A percentile compares a stretch with the other conserved stretches of the same genome.
phyloP scores from a whole-genome alignment of 2,113 vertebrate species.

The Coregonus clupeaformis region DNA sequence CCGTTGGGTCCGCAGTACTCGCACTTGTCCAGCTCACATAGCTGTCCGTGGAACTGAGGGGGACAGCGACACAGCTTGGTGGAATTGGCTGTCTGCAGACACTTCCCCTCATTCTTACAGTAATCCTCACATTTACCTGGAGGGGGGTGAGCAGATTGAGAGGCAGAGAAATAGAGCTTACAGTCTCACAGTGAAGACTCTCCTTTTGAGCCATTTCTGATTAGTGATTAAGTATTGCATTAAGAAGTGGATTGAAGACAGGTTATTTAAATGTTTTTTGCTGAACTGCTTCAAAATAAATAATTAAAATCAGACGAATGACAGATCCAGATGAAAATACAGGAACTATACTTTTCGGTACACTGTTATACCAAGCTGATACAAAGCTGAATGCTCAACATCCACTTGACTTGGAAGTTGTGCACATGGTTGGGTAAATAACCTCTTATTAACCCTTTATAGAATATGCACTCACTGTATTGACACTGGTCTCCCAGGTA shows the following conservation, averaged over 20 bases:
- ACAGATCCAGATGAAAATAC: no score
- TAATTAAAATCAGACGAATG: no score
- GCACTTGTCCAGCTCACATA: constrained; percentile 86
- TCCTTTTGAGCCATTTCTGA: neutral
- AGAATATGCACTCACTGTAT: constrained; percentile 82
- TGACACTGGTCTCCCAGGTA: constrained; percentile 92
- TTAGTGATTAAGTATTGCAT: neutral
- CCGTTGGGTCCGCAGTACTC: constrained; percentile 83
- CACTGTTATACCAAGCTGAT: no score
- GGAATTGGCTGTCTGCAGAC: constrained; percentile 78
- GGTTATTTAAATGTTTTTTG: neutral
- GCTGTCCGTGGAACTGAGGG: constrained; percentile 75
- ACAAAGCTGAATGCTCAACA: neutral
- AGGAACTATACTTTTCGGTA: no score
- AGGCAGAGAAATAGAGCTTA: neutral
- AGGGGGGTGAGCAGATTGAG: neutral
- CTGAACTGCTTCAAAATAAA: no score
- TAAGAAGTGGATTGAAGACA: no score
- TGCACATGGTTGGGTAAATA: neutral
- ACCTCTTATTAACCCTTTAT: neutral
- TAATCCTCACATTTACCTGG: constrained; percentile 85
- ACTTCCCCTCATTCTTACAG: constrained; percentile 85
- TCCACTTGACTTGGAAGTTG: neutral
- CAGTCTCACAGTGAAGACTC: neutral
- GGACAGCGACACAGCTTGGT: constrained; percentile 84